Conservation (phyloP, 2,888 invertebrate genomes). For the Germaria angustata region DNA sequence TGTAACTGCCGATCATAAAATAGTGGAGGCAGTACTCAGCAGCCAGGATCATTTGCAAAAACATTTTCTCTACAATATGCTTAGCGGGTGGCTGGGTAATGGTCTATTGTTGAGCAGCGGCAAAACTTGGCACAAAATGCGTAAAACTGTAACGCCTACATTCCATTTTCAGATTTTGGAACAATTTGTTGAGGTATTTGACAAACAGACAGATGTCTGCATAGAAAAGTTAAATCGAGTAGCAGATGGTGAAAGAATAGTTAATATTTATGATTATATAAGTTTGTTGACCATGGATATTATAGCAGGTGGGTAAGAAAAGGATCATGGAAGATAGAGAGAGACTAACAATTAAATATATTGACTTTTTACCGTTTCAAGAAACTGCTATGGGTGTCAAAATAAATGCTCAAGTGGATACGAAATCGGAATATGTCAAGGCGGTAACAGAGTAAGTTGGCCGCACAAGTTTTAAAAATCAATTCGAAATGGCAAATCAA, state of each 20-base stretch:
- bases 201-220: conserved; percentile 83
- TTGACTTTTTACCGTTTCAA: conserved; percentile 23
- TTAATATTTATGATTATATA: conserved; percentile 84
- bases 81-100: conserved; percentile 76
- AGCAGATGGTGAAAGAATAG: conserved; percentile 73
- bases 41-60: conserved; percentile 75
- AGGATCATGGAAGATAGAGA: neutral
- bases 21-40: conserved; percentile 73
- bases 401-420: conserved; percentile 79
- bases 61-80: conserved; percentile 72
- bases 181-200: conserved; percentile 86
- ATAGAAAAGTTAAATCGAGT: conserved; percentile 81
- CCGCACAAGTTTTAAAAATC: no score
- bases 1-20: conserved; percentile 73
- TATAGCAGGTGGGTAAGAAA: conserved; percentile 76
- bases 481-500: no score
- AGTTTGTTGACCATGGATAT: conserved; percentile 83
- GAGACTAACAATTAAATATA: neutral
- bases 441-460: conserved; percentile 85
- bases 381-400: conserved; percentile 72
- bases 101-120: conserved; percentile 76
- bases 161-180: conserved; percentile 90
- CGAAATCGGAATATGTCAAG: conserved; percentile 85
- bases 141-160: conserved; percentile 88
- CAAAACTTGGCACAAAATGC: conserved; percentile 84